Evolutionary conservation across 2,797 vertebrate species (phyloP), one percentile per base, ranked within the genome.

Genomic region (Psittacula derbiana): DNA sequence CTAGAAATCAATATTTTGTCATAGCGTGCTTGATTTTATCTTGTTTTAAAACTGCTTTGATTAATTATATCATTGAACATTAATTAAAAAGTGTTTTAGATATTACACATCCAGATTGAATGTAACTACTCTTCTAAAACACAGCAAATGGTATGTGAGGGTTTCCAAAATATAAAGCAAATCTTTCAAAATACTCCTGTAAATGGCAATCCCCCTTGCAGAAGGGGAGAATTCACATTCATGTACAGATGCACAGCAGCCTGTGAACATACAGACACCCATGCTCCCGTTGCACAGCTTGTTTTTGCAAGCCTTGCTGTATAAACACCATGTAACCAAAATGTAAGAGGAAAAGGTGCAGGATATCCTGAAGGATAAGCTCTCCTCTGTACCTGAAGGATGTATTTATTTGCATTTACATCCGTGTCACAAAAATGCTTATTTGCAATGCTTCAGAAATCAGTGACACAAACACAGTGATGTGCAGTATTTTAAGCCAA

Each of bases 1-100:
- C 28, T 83, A 67, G 73, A 85, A 76, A 79, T 61, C 83, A 60
- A 12, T 43, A 38, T 50, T 94, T 79, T 88, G 58, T 31, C 83
- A 75, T 2, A 10, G 46, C 10, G 12, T 67, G 27, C 86, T 81
- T 83, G 80, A 83, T 95, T 88, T 93, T 89, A 94, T 93, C 88
- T 79, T 65, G 33, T 19, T 88, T 88, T 66, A 50, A 70, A 71
- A 44, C 24, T n/a, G 47, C 86, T 86, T 62, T 78, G 33, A 79
- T 95, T 75, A 82, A 70, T 84, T 88, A n/a, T 44, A 84, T 76
- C 16, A 15, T 40, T 70, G 60, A 76, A 24, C 27, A 33, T 79
- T 53, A 88, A 79, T 79, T 67, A 41, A 64, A 58, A 76, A 73
- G 11, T 6, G 1, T 70, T 90, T 84, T 18, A 46, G 40, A 28